Evolutionary conservation across 2,888 invertebrate genomes (phyloP).

Genomic region (Ennomos quercinarius): DNA sequence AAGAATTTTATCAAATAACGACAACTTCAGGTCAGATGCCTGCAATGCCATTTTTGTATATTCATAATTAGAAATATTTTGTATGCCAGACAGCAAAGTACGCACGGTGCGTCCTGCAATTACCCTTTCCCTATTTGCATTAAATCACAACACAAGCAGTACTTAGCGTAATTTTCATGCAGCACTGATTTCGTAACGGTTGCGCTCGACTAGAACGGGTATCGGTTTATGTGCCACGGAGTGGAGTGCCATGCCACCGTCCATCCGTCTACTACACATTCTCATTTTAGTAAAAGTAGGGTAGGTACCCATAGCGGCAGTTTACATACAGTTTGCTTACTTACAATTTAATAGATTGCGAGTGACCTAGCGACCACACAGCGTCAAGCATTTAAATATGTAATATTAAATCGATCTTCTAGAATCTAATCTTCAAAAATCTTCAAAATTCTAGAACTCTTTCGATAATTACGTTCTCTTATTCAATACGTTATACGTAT

Average conservation of each 20-base stretch:
- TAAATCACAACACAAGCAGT: slow-evolving; percentile 31
- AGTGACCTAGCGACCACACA: too few species aligned
- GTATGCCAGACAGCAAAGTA: not conserved
- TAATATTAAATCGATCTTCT: too few species aligned
- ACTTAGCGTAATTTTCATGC: slow-evolving; percentile 78
- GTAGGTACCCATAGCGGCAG: slow-evolving; percentile 1
- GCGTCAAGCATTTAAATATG: too few species aligned
- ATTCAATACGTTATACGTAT: too few species aligned
- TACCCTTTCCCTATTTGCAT: slow-evolving; percentile 19
- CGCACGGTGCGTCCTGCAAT: not conserved
- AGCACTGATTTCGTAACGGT: slow-evolving; percentile 83
- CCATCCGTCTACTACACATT: slow-evolving; percentile 62
- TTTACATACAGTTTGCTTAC: not conserved
- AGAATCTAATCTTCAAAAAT: too few species aligned
- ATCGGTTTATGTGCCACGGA: slow-evolving; percentile 70
- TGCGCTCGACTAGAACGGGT: slow-evolving; percentile 83
- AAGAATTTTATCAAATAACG: too few species aligned
- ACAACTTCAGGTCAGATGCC: too few species aligned
- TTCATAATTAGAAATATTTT: too few species aligned
- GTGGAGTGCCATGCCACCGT: slow-evolving; percentile 10
- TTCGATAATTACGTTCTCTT: too few species aligned
- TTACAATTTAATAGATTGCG: too few species aligned
- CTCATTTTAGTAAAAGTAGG: slow-evolving; percentile 45
- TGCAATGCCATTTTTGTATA: too few species aligned
- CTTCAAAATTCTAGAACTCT: too few species aligned